Evolutionary conservation across 2,888 invertebrate species (phyloP).

Genomic region (Papilio protenor): DNA sequence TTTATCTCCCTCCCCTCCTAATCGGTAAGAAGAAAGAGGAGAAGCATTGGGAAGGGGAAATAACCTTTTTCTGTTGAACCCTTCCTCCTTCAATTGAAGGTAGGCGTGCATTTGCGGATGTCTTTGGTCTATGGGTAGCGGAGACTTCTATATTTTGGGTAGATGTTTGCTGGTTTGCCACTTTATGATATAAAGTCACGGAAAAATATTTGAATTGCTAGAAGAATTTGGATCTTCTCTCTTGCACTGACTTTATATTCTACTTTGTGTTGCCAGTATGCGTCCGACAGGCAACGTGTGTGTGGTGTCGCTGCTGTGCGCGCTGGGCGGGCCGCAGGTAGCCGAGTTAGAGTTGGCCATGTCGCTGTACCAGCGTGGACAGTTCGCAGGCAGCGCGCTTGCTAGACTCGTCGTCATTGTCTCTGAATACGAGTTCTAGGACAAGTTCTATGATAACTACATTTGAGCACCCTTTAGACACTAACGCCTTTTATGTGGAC

Average conservation of each 20-base stretch:
- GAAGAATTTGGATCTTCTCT: background rate
- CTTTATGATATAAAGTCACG: background rate
- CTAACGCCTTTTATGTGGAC: too few relatives aligned
- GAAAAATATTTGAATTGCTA: too few relatives aligned
- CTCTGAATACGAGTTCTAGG: conserved; percentile 88
- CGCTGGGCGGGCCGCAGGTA: conserved; percentile 94
- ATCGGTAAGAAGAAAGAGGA: too few relatives aligned
- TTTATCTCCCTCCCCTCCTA: background rate
- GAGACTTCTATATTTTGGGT: too few relatives aligned
- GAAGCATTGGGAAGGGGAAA: too few relatives aligned
- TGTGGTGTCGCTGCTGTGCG: conserved; percentile 88
- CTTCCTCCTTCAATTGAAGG: background rate
- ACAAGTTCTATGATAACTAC: background rate
- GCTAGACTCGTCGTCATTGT: conserved; percentile 94
- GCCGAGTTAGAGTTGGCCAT: conserved; percentile 94
- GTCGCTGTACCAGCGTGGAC: conserved; percentile 87
- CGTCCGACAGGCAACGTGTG: conserved; percentile 88
- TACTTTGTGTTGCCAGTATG: conserved; percentile 65
- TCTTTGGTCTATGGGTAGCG: too few relatives aligned
- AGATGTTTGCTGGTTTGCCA: too few relatives aligned
- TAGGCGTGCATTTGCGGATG: too few relatives aligned
- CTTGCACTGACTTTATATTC: background rate
- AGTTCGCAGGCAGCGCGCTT: conserved; percentile 91
- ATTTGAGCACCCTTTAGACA: background rate
- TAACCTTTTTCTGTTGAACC: too few relatives aligned